These are phyloP conservation scores for Anoplopoma fimbria DNA, from an alignment of 2,113 vertebrate species.

Conservation along the genomic window DNA sequence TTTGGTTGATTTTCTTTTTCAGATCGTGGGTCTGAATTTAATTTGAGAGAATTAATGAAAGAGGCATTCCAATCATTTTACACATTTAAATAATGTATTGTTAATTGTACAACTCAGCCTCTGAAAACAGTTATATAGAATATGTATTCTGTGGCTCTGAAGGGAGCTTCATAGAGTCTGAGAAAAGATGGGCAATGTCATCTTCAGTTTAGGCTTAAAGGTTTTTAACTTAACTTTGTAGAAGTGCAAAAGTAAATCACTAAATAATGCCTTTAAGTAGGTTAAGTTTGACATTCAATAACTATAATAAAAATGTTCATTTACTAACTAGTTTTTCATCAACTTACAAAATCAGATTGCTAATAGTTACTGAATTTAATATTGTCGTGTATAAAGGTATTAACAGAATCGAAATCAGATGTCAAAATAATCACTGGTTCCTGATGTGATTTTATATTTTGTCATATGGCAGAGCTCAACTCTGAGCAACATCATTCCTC, in stretches of 20 bases:
- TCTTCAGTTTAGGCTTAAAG: neutral
- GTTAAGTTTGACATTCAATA: neutral
- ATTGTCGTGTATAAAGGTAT: neutral
- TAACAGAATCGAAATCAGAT: conserved; percentile 4
- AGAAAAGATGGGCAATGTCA: neutral
- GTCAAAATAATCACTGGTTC: conserved; percentile 18
- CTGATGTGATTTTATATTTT: conserved; percentile 37
- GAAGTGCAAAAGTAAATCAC: neutral
- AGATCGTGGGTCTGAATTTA: neutral
- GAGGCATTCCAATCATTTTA: neutral
- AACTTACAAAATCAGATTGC: conserved; percentile 16
- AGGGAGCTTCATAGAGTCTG: neutral
- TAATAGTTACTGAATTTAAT: conserved; percentile 1
- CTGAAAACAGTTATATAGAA: neutral
- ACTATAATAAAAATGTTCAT: neutral
- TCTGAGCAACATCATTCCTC: conserved; percentile 23
- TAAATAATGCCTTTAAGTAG: neutral
- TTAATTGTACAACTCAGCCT: neutral
- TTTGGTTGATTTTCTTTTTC: neutral
- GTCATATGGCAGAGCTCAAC: conserved; percentile 33
- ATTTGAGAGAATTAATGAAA: conserved; percentile 24
- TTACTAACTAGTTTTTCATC: conserved; percentile 10
- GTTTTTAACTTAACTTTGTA: neutral
- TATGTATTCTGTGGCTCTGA: neutral
- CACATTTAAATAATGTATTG: neutral